Evolutionary conservation across 2,888 invertebrate genomes (phyloP).

Genomic region (Anoplius nigerrimus): DNA sequence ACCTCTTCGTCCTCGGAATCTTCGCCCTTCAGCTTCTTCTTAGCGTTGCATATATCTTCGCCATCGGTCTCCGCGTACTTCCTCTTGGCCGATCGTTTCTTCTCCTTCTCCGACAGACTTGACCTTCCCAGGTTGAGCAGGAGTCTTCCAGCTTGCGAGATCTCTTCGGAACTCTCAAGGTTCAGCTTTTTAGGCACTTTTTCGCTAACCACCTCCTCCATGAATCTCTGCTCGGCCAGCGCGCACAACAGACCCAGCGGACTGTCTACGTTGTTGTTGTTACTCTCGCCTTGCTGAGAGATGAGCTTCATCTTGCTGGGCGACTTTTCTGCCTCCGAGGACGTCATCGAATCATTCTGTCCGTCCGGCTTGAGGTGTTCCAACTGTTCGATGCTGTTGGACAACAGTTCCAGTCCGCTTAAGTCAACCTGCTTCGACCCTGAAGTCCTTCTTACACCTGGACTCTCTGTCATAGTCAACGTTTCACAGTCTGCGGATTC

Average conservation of each 20-base stretch:
- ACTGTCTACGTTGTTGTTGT: conserved; percentile 73
- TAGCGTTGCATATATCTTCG: conserved; percentile 22
- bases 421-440: conserved; percentile 78
- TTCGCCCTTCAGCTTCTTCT: conserved; percentile 43
- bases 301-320: conserved; percentile 67
- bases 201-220: conserved; percentile 81
- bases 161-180: conserved; percentile 62
- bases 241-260: conserved; percentile 86
- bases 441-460: conserved; percentile 47
- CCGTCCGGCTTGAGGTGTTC: conserved; percentile 76
- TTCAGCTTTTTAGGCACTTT: conserved; percentile 63
- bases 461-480: conserved; percentile 6
- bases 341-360: conserved; percentile 62
- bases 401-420: conserved; percentile 87
- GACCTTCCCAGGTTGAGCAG: conserved; percentile 59
- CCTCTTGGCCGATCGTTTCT: conserved; percentile 49
- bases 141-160: conserved; percentile 60
- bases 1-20: conserved; percentile 23
- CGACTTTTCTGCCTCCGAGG: conserved; percentile 75
- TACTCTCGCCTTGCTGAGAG: conserved; percentile 73
- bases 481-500: conserved; percentile 19
- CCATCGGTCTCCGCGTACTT: conserved; percentile 38
- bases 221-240: conserved; percentile 88
- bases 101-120: conserved; percentile 34
- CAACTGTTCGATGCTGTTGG: conserved; percentile 90